phyloP scores from a whole-genome alignment of 92 coral and sea anemone genomes.

The Plumapathes pennacea region DNA sequence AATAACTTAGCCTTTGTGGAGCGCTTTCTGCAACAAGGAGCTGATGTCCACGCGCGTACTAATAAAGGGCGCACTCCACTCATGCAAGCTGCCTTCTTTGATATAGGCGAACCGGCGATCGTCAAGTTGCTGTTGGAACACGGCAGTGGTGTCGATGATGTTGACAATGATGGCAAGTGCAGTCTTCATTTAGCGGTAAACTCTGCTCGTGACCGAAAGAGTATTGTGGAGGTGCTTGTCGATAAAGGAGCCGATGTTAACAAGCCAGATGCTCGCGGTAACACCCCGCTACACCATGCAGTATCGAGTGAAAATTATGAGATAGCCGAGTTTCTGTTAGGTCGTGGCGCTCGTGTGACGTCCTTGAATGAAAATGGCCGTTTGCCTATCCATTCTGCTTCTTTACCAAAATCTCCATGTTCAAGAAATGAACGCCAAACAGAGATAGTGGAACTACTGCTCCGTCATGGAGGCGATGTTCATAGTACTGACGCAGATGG shows the following conservation, averaged over 20 bases:
- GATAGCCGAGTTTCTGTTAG: neutral
- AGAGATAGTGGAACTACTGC: neutral
- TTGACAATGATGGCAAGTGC: constrained; percentile 1
- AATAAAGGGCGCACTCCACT: constrained; percentile 1
- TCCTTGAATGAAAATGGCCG: neutral
- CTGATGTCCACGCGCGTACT: neutral
- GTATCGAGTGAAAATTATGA: neutral
- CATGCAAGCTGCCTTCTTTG: constrained; percentile 1
- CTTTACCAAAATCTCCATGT: too few species aligned
- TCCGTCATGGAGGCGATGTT: neutral
- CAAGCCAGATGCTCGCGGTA: neutral
- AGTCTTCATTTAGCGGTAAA: constrained; percentile 5
- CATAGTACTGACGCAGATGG: constrained; percentile 1
- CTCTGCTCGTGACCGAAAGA: constrained; percentile 11
- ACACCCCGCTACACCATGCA: neutral
- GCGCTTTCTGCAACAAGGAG: constrained; percentile 3
- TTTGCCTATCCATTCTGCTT: constrained; percentile 2
- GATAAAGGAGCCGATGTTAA: constrained; percentile 1
- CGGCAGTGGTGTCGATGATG: constrained; percentile 4
- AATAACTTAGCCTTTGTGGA: neutral
- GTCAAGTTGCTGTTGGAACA: constrained; percentile 3
- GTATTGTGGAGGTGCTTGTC: neutral
- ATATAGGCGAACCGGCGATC: neutral
- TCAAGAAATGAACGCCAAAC: too few species aligned
- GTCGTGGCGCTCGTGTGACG: neutral